Conservation (phyloP, 2,113 vertebrate genomes). For the Pluvianellus socialis region DNA sequence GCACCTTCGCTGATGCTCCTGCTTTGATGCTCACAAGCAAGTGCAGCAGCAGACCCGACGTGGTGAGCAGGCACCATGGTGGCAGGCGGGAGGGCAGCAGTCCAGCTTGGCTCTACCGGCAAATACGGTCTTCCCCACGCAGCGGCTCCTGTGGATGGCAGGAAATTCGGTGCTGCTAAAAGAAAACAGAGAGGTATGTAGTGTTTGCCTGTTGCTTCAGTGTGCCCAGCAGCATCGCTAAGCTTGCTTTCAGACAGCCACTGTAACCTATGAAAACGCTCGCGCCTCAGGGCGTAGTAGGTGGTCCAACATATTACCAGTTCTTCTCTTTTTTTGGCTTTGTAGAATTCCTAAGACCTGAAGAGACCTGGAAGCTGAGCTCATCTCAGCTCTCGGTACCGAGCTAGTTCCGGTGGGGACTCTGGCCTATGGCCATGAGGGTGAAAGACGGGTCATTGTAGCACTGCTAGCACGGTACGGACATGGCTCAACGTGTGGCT, state of each 20-base stretch:
- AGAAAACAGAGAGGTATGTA: background rate
- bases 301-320: background rate
- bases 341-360: background rate
- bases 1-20: background rate
- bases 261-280: background rate
- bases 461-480: background rate
- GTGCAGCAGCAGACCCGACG: background rate
- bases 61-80: fast-evolving
- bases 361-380: background rate
- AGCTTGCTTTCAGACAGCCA: background rate
- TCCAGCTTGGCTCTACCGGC: background rate
- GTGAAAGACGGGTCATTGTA: background rate
- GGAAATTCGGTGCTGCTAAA: background rate
- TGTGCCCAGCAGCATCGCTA: background rate
- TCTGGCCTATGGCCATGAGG: background rate
- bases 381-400: background rate
- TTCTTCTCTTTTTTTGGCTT: background rate
- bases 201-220: background rate
- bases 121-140: background rate
- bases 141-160: background rate
- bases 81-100: background rate
- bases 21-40: background rate
- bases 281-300: background rate
- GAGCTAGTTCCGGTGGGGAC: background rate
- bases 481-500: background rate